Base-by-base conservation (phyloP, 2,888 invertebrate species). In the Erpobdella octoculata region DNA sequence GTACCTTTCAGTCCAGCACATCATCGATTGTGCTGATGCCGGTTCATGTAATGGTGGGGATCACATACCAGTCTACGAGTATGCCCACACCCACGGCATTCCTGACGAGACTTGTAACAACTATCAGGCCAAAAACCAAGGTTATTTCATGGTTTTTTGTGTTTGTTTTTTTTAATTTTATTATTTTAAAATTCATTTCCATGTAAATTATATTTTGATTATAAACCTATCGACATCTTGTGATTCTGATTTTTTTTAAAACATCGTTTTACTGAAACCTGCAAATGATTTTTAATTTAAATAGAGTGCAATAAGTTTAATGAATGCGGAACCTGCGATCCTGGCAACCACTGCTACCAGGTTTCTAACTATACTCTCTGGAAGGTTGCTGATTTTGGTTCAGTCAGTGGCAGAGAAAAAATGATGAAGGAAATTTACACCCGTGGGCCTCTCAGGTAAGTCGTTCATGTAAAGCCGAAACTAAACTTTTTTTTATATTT, bases 101-200 rank as follows among this genome's bases (percentile, higher is more conserved):
- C 84, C 84, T 25, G 85, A 85, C 75, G 85, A 85, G 73, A 84
- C 85, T 0, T 85, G 85, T 77, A 85, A 85, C 77, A 85, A 85
- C 78, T 85, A 85, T 75, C 85, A 85, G 74, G 85, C 85, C 18
- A 82, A 81, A 66, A 80, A 85, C 75, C 84, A 84, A 79, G 78
- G 84, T 84, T 72, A 5, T n/a, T n/a, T n/a, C n/a, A n/a, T n/a
- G n/a, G n/a, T n/a, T n/a, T n/a, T n/a, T n/a, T n/a, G n/a, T n/a
- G n/a, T n/a, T n/a, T n/a, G n/a, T n/a, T n/a, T n/a, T n/a, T n/a
- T n/a, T n/a, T n/a, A n/a, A n/a, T n/a, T n/a, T n/a, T n/a, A n/a
- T n/a, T n/a, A n/a, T n/a, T n/a, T n/a, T n/a, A n/a, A n/a, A n/a
- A n/a, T n/a, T n/a, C n/a, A n/a, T n/a, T n/a, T n/a, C n/a, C n/a